Base-by-base conservation (phyloP, 2,888 invertebrate genomes). In the Pristionchus japonicus region DNA sequence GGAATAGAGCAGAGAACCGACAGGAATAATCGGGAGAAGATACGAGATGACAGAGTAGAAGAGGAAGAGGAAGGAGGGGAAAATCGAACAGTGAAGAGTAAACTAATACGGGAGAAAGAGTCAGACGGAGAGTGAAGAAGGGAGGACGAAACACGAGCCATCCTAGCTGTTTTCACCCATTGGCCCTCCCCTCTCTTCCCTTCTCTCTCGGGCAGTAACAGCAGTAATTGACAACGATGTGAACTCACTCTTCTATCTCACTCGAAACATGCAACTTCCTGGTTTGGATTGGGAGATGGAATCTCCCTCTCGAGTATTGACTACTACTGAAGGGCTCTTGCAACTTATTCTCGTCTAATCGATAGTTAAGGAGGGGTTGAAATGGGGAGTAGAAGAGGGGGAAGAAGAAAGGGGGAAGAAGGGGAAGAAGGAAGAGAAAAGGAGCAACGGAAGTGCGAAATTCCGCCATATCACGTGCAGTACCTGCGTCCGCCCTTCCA, bases 81-180 rank as follows among this genome's bases (percentile, higher is more conserved):
- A 64, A 70, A 77, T 77, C 43, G 77, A 77, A 77, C 37, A 70
- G 70, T 70, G 70, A 70, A 70, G 70, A 70, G 70, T 70, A 77
- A 77, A 77, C 77, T 43, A 40, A 77, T 47, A 77, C 47, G 77
- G 43, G 27, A 15, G 43, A 47, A 23, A 13, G n/a, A 77, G 43
- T 40, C 34, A 70, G 40, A 15, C 34, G 64, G 70, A 70, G 34
- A 37, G 34, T 34, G 31, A 15, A 70, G 43, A 17, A 74, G 34
- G 34, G 67, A n/a, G n/a, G 37, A 20, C 52, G 77, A 77, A 43
- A 74, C 40, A 74, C 70, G 77, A 43, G 77, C 4, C 40, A 70
- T 43, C 47, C 77, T 77, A 77, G 77, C 43, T 77, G 77, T 77
- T 43, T 77, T 77, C 70, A 70, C 70, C 23, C 70, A 27, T 13